phyloP scores from a whole-genome alignment of 1,140 invertebrate genomes.

The Apis dorsata region DNA sequence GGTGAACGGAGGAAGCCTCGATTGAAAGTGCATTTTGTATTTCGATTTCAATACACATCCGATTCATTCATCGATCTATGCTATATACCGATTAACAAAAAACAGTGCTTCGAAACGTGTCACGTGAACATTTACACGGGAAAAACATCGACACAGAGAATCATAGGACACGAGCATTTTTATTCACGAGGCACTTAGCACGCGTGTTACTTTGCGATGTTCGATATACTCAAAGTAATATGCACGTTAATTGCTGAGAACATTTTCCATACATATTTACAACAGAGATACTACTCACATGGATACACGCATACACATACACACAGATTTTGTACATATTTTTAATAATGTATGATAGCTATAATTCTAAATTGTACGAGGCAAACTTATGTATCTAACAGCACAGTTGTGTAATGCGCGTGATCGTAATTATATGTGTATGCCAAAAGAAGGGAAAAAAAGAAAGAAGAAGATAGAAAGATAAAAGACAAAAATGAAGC shows the following conservation, averaged over 20 bases:
- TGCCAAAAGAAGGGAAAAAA: background rate
- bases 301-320: background rate
- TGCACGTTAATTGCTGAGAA: background rate
- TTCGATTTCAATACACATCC: slow-evolving; percentile 20
- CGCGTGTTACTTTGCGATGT: background rate
- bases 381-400: background rate
- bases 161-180: background rate
- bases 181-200: background rate
- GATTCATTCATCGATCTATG: background rate
- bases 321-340: slow-evolving; percentile 51
- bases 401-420: slow-evolving; percentile 6
- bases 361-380: slow-evolving; percentile 22
- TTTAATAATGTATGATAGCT: slow-evolving; percentile 40
- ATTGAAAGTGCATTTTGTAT: slow-evolving; percentile 30
- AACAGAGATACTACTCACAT: background rate
- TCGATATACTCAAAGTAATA: background rate
- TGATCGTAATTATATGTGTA: background rate
- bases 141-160: background rate
- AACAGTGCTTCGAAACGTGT: background rate
- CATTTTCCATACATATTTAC: background rate
- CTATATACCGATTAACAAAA: background rate
- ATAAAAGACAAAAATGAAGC: background rate
- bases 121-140: background rate
- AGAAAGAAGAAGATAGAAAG: background rate
- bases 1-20: slow-evolving; percentile 35